phyloP scores from a whole-genome alignment of 2,113 vertebrate genomes.

The Ciconia boyciana region DNA sequence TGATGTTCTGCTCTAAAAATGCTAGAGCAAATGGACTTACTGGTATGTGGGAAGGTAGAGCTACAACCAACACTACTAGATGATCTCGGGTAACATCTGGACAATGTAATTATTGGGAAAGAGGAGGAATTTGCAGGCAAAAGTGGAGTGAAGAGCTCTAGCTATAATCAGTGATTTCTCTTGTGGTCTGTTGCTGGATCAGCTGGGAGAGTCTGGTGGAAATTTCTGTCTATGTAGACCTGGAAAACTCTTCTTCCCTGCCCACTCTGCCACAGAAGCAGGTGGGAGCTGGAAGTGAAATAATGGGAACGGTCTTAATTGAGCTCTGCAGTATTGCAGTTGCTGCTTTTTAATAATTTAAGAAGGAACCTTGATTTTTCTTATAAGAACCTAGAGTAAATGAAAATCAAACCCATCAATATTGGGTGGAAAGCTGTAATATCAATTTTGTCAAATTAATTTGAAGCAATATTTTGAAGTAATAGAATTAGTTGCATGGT shows the following conservation, averaged over 20 bases:
- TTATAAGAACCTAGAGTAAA: not conserved
- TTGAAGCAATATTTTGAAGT: not conserved
- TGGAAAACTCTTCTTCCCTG: not conserved
- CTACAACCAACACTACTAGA: not conserved
- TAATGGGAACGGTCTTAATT: not conserved
- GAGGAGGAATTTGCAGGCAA: not conserved
- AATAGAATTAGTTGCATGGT: not conserved
- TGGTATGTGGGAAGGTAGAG: not conserved
- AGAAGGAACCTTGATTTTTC: not conserved
- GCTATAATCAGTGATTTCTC: not conserved
- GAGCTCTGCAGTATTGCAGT: not conserved
- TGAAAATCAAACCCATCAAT: not conserved
- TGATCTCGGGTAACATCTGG: not conserved
- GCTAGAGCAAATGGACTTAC: not conserved
- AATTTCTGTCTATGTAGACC: not conserved
- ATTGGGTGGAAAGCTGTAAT: not conserved
- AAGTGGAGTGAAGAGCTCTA: not conserved
- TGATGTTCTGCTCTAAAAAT: not conserved
- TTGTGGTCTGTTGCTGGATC: not conserved
- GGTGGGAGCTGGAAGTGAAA: not conserved
- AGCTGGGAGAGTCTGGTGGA: not conserved
- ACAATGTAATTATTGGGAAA: not conserved
- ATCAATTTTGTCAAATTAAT: not conserved
- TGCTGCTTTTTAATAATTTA: not conserved
- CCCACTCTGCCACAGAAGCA: not conserved